These are phyloP conservation scores for Dendrolimus kikuchii DNA, from an alignment of 1,140 invertebrate species.

Conservation along the genomic window DNA sequence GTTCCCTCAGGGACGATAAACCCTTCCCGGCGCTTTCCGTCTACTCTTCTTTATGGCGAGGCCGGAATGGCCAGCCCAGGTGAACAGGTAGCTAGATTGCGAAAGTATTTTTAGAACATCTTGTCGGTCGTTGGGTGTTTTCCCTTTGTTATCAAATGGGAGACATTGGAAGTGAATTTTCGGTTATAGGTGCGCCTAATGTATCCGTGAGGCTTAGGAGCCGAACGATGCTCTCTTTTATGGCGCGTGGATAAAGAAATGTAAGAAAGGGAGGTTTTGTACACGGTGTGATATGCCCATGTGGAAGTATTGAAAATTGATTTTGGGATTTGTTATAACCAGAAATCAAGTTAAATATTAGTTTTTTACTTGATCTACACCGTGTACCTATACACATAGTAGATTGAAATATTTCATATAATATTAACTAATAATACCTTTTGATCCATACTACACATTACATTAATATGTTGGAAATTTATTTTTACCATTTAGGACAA, in stretches of 20 bases:
- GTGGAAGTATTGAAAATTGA: conserved; percentile 6
- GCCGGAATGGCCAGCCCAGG: conserved; percentile 63
- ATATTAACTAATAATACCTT: too few species aligned
- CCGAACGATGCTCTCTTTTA: conserved; percentile 28
- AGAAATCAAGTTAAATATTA: too few species aligned
- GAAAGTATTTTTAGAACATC: conserved; percentile 70
- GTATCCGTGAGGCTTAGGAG: conserved; percentile 35
- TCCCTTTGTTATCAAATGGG: conserved; percentile 68
- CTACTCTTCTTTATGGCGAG: conserved; percentile 70
- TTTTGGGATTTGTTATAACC: conserved; percentile 2
- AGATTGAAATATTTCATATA: too few species aligned
- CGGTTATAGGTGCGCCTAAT: conserved; percentile 48
- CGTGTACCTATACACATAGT: too few species aligned
- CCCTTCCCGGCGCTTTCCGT: conserved; percentile 63
- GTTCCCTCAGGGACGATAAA: conserved; percentile 68
- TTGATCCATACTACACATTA: too few species aligned
- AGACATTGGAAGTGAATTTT: conserved; percentile 47
- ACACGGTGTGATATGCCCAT: not conserved
- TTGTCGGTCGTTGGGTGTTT: conserved; percentile 62
- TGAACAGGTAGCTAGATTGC: conserved; percentile 67
- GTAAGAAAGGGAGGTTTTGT: conserved; percentile 3
- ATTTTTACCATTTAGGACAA: too few species aligned
- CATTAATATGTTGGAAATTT: too few species aligned
- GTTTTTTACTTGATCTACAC: too few species aligned
- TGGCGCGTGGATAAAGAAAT: conserved; percentile 17